phyloP scores from a whole-genome alignment of 1,140 invertebrate genomes.

The Eriocheir sinensis region DNA sequence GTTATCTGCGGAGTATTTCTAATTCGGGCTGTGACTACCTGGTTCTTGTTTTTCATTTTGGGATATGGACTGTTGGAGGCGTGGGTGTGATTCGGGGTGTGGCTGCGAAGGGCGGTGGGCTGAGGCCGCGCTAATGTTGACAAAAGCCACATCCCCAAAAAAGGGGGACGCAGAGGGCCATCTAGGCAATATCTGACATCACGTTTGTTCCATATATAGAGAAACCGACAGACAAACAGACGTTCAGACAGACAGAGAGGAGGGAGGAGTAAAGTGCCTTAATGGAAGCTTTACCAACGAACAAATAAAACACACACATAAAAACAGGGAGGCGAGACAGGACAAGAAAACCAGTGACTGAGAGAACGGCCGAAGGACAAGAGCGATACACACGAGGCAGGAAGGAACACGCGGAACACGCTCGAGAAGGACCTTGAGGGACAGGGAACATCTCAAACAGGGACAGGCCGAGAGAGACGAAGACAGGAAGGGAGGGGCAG shows the following conservation, averaged over 20 bases:
- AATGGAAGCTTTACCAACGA: no score
- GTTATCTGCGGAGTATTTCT: no score
- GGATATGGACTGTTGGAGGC: no score
- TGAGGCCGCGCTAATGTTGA: background rate
- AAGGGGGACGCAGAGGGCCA: background rate
- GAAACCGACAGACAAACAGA: background rate
- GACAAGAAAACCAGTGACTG: no score
- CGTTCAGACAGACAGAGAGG: background rate
- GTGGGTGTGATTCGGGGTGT: background rate
- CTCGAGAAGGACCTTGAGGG: no score
- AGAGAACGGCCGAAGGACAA: background rate
- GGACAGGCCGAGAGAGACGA: background rate
- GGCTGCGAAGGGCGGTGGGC: background rate
- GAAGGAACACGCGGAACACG: no score
- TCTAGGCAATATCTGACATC: background rate
- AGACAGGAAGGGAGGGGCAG: background rate
- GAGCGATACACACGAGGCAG: no score
- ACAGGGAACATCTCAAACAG: no score
- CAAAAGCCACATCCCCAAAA: background rate
- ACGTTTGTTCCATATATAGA: background rate
- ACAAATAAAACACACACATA: no score
- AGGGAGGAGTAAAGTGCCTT: background rate
- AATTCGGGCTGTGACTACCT: no score
- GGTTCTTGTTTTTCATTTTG: no score
- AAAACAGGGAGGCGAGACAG: no score